Evolutionary conservation across 2,888 invertebrate species (phyloP), one percentile per base, ranked within the genome.

Genomic region (Junonia oenone): DNA sequence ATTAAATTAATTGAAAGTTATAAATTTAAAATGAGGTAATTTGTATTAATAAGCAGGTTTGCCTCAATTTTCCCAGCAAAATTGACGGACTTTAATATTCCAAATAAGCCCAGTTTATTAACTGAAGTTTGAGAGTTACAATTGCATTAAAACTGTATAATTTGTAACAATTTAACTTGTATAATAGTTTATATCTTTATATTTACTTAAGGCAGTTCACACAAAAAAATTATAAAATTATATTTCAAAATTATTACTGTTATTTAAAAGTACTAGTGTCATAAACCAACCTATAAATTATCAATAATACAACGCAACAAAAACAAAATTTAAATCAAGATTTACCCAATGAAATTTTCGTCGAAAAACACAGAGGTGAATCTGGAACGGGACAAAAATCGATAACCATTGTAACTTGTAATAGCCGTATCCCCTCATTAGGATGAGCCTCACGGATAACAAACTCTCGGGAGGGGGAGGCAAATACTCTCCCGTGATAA

Each of bases 11-110:
- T 45, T 29, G 35, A 45, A 35, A n/a, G 40, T 4, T 40, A 40
- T 40, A 19, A 40, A 22, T 45, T n/a, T 26, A 17, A 51, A 51
- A 35, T 35, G 1, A 37, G 8, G 4, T 45, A 27, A 45, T 45
- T 45, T 27, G 33, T 51, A 51, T 51, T 51, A 45, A 51, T 51
- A 45, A 13, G 26, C 6, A 27, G 45, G 22, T 19, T 40, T 43
- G 45, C 45, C 45, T 45, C 22, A 51, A 27, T 45, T 27, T 17
- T 17, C 19, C 19, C 22, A n/a, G 38, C 11, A 14, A 45, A 51
- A 53, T 15, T 19, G 15, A 22, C 22, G 38, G 37, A 53, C 31
- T 53, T 53, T 46, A 53, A 38, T 47, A 53, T 53, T 53, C 38
- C 2, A 31, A 40, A 53, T 38, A 35, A 35, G 46, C 38, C 31